Base-by-base conservation (phyloP, 1,140 invertebrate genomes). In the Pseudomyrmex gracilis region DNA sequence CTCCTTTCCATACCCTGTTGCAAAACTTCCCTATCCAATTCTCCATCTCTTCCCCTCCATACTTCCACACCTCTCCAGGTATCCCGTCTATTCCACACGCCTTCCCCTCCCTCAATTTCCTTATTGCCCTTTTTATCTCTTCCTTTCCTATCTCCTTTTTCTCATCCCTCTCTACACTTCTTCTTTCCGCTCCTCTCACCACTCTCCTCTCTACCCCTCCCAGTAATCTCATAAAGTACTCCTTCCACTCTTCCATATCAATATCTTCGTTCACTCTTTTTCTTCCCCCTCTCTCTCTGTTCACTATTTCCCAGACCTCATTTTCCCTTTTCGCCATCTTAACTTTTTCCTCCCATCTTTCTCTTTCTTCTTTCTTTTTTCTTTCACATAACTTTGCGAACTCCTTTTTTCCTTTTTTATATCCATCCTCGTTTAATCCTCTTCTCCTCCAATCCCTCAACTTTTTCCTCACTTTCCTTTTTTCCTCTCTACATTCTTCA, bases 371-470 rank as follows among this genome's bases (percentile, higher is more conserved):
- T 13, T 7, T 57, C 53, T 17, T 74, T 20, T 49, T 63, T 5
- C 12, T 49, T 2, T 49, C 47, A 0, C 47, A 49, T 1, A 49
- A 49, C 12, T 49, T 2, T 49, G 45, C 64, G 17, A 47, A 10
- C 20, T 64, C 64, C 51, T 63, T 57, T 66, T 77, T 61, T 47
- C 53, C 20, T 78, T 74, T 61, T 66, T 51, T 74, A 24, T 71
- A 77, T 22, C 58, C 64, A 22, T 64, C 49, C 60, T 77, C 55
- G 24, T 60, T 20, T 73, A 64, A 34, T 66, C 51, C 68, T 17
- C 60, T 61, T 51, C 15, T 12, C 66, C 9, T 51, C 66, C 64
- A 49, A 71, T 43, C 20, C 73, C 58, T 51, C 70, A n/a, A 20
- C 15, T 47, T 49, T 63, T 70, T 47, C 53, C 49, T 55, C 66